These are phyloP conservation scores for Drosophila equinoxialis DNA, from an alignment of 1,140 invertebrate species.

Conservation along the genomic window DNA sequence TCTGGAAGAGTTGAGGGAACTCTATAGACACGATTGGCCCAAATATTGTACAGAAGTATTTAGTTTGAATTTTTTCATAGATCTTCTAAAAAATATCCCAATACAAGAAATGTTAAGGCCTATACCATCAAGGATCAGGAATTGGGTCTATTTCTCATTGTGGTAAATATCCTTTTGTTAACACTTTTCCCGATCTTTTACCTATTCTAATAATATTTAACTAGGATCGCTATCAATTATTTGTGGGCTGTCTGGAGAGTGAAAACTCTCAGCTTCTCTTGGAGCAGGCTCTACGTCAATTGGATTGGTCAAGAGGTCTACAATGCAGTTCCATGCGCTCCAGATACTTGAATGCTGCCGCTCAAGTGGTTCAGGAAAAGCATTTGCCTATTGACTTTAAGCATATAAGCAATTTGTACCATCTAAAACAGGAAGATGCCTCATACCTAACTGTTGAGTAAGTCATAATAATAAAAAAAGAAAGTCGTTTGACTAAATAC, in stretches of 20 bases:
- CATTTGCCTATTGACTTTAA: not conserved
- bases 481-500: not conserved
- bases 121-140: slow-evolving; percentile 45
- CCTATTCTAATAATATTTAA: too few relatives aligned
- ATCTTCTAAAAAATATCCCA: slow-evolving; percentile 17
- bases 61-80: slow-evolving; percentile 49
- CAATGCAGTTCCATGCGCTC: slow-evolving; percentile 27
- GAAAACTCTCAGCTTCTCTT: slow-evolving; percentile 11
- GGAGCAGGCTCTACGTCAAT: slow-evolving; percentile 24
- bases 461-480: not conserved
- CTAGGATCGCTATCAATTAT: slow-evolving; percentile 39
- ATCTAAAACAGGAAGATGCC: slow-evolving; percentile 26
- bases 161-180: slow-evolving; percentile 41
- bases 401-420: not conserved
- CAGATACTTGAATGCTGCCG: slow-evolving; percentile 6
- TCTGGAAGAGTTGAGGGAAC: slow-evolving; percentile 24
- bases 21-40: slow-evolving; percentile 36
- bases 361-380: not conserved
- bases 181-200: too few relatives aligned
- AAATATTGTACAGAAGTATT: slow-evolving; percentile 53
- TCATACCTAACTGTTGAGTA: slow-evolving; percentile 19
- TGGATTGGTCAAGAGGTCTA: slow-evolving; percentile 29
- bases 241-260: slow-evolving; percentile 31
- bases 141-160: slow-evolving; percentile 64
- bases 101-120: slow-evolving; percentile 31